Conservation (phyloP, 2,797 vertebrate genomes). For the Antennarius maculatus region DNA sequence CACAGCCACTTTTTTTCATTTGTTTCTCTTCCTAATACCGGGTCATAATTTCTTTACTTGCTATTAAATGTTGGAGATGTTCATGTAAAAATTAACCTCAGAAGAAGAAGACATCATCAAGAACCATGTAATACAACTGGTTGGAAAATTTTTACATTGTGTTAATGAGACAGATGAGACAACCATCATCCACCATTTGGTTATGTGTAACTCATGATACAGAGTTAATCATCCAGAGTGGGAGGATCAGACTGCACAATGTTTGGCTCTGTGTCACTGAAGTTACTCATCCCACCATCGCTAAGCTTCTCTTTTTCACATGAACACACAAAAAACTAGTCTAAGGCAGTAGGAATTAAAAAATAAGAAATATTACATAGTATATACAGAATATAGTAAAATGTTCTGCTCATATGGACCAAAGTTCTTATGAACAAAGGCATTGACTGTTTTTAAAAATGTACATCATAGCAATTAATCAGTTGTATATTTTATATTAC, state of each 20-base stretch:
- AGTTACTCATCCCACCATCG: conserved; percentile 32
- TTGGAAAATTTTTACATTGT: not conserved
- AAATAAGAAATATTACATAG: too few relatives aligned
- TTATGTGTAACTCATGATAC: conserved; percentile 34
- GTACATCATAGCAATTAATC: too few relatives aligned
- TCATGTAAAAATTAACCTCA: too few relatives aligned
- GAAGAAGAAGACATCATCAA: not conserved
- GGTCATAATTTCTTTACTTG: too few relatives aligned
- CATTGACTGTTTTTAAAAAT: too few relatives aligned
- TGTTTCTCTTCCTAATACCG: too few relatives aligned
- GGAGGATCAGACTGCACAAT: conserved; percentile 38
- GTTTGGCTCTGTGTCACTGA: conserved; percentile 39
- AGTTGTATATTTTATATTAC: too few relatives aligned
- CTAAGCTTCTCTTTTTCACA: conserved; percentile 16
- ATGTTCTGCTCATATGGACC: not conserved
- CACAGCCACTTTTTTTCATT: too few relatives aligned
- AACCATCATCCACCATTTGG: conserved; percentile 22
- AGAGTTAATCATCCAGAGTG: conserved; percentile 25
- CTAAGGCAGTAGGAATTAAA: not conserved
- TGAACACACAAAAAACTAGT: conserved; percentile 15
- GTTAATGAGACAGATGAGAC: conserved; percentile 10
- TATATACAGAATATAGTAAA: not conserved
- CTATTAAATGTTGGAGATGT: too few relatives aligned
- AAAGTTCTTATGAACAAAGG: too few relatives aligned
- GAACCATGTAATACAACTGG: not conserved